Conservation (phyloP, 2,888 invertebrate genomes). For the Philhelius pedissequus region DNA sequence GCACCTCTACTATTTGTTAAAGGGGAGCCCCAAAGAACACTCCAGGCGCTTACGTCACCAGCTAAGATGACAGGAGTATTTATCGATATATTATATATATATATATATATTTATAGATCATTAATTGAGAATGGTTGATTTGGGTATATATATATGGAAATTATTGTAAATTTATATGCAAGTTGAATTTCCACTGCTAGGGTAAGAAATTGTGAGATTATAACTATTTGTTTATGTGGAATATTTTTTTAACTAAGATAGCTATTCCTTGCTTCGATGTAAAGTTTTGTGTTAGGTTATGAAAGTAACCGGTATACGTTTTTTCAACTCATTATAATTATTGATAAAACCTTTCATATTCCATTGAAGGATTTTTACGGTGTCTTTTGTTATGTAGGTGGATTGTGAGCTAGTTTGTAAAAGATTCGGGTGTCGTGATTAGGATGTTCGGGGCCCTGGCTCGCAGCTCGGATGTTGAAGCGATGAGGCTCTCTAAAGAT, state of each 20-base stretch:
- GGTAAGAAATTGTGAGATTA: neutral
- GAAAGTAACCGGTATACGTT: neutral
- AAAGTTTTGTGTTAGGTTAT: neutral
- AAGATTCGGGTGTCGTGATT: neutral
- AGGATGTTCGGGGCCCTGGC: neutral
- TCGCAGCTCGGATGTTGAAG: neutral
- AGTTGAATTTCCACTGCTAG: no score
- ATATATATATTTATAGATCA: no score
- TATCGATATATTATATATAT: no score
- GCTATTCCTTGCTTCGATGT: neutral
- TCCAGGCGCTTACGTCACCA: no score
- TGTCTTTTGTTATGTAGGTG: neutral
- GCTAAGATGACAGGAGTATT: no score
- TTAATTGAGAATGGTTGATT: no score
- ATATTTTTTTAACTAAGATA: neutral
- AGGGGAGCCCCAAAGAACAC: constrained; percentile 17
- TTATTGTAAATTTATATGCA: no score
- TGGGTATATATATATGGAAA: no score
- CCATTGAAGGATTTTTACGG: neutral
- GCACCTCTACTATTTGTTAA: neutral
- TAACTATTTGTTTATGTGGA: neutral
- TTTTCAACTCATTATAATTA: neutral
- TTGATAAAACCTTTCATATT: no score
- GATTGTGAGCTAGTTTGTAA: neutral
- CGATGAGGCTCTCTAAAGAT: neutral